These are phyloP conservation scores for Griposia aprilina DNA, from an alignment of 2,888 invertebrate genomes.

Conservation along the genomic window DNA sequence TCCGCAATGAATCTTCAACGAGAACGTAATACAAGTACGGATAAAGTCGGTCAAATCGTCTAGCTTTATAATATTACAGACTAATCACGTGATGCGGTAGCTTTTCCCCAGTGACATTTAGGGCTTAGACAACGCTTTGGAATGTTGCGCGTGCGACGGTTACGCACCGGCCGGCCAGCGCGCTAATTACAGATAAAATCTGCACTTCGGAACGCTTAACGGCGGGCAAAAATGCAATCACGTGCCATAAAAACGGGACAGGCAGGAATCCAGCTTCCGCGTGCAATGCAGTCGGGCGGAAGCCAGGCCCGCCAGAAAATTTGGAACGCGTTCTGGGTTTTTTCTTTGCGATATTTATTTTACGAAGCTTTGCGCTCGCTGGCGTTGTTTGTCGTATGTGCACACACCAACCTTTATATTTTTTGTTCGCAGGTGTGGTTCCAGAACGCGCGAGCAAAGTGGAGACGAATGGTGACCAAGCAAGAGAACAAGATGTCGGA, in stretches of 20 bases:
- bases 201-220: slow-evolving; percentile 78
- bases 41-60: slow-evolving; percentile 52
- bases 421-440: slow-evolving; percentile 96
- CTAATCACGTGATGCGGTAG: slow-evolving; percentile 26
- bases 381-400: slow-evolving; percentile 70
- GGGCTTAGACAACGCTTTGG: slow-evolving; percentile 61
- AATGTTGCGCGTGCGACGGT: slow-evolving; percentile 72
- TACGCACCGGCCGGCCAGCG: slow-evolving; percentile 76
- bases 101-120: slow-evolving; percentile 41
- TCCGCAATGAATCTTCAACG: slow-evolving; percentile 76
- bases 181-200: slow-evolving; percentile 85
- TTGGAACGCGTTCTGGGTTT: slow-evolving; percentile 61
- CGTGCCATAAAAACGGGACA: slow-evolving; percentile 61
- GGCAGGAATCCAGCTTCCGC: slow-evolving; percentile 73
- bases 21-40: slow-evolving; percentile 60
- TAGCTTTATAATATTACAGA: slow-evolving; percentile 46
- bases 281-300: slow-evolving; percentile 71
- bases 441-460: slow-evolving; percentile 98
- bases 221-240: slow-evolving; percentile 76
- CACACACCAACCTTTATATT: slow-evolving; percentile 73
- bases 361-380: slow-evolving; percentile 73
- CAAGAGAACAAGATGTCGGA: slow-evolving; percentile 94
- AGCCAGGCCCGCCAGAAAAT: slow-evolving; percentile 69
- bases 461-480: slow-evolving; percentile 96
- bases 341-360: slow-evolving; percentile 65